A percentile compares a stretch with the other conserved stretches of the same genome.
Evolutionary conservation across 2,797 vertebrate genomes (phyloP).

Genomic region (Oryzias sinensis): DNA sequence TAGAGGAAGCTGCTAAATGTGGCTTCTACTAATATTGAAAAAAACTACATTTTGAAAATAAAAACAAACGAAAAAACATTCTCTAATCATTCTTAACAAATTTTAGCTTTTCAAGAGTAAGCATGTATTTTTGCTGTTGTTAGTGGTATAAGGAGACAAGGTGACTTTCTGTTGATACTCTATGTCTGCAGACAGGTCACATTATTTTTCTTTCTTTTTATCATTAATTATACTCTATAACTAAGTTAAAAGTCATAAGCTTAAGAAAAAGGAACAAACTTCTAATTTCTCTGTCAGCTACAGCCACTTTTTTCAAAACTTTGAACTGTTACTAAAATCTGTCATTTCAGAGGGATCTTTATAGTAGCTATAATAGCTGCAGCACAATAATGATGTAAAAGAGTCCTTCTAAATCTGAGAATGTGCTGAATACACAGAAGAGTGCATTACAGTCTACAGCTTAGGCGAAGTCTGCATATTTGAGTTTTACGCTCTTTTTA

Average conservation of each 20-base stretch:
- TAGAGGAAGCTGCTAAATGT: no score
- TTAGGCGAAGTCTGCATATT: slow-evolving; percentile 66
- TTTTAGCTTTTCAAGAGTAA: no score
- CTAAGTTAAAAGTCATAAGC: slow-evolving; percentile 10
- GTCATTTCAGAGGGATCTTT: slow-evolving; percentile 16
- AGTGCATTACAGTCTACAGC: slow-evolving; percentile 54
- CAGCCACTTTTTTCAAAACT: slow-evolving; percentile 36
- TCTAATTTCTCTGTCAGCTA: slow-evolving; percentile 5
- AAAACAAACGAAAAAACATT: no score
- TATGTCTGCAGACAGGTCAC: slow-evolving; percentile 20
- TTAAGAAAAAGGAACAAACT: slow-evolving; percentile 10
- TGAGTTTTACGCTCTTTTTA: slow-evolving; percentile 68
- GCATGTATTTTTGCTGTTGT: no score
- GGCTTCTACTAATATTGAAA: no score
- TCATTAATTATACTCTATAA: slow-evolving; percentile 29
- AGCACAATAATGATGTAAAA: slow-evolving; percentile 44
- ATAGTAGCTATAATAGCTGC: slow-evolving; percentile 24
- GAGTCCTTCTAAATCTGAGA: slow-evolving; percentile 52
- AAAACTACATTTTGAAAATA: no score
- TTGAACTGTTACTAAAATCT: slow-evolving; percentile 39
- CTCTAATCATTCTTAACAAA: no score
- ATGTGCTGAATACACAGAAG: slow-evolving; percentile 68
- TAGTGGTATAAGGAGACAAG: no score
- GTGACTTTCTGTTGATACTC: no score
- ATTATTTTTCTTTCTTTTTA: slow-evolving; percentile 54